Percentiles rank a stretch among this genome's conserved stretches.
These are phyloP conservation scores for Phyllostomus discolor DNA, from an alignment of 2,113 vertebrate genomes.

Conservation along the genomic window DNA sequence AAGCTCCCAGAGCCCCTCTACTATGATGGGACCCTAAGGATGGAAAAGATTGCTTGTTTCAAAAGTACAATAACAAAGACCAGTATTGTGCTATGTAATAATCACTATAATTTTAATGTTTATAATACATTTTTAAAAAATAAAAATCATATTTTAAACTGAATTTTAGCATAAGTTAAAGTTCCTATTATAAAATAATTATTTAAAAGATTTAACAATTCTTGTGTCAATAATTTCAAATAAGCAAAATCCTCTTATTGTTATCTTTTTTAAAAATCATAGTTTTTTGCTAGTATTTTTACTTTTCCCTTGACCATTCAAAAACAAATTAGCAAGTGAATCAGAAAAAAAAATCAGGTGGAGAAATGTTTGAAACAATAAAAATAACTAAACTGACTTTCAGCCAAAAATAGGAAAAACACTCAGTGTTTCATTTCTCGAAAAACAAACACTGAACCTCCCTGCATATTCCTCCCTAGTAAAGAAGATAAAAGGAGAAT, in stretches of 20 bases:
- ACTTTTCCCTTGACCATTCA: slow-evolving; percentile 9
- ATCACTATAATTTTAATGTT: neutral
- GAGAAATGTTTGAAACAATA: slow-evolving; percentile 35
- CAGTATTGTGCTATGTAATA: neutral
- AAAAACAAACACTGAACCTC: neutral
- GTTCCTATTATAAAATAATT: slow-evolving; percentile 15
- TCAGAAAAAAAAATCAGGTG: neutral
- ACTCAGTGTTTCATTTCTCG: neutral
- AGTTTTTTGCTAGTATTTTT: slow-evolving; percentile 31
- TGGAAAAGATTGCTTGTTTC: neutral
- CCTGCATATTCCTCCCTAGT: neutral
- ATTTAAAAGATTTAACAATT: neutral
- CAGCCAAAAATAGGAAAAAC: neutral
- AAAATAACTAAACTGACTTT: neutral
- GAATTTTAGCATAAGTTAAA: slow-evolving; percentile 39
- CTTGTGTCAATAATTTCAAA: neutral
- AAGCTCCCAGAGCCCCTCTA: slow-evolving; percentile 89
- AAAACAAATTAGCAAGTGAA: neutral
- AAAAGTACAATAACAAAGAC: neutral
- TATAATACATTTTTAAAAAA: slow-evolving; percentile 29
- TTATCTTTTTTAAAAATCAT: slow-evolving; percentile 11
- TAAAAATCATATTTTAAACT: slow-evolving; percentile 24
- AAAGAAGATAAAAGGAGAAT: neutral
- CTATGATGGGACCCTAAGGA: slow-evolving; percentile 76
- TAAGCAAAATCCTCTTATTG: neutral